A percentile compares a stretch with the other conserved stretches of the same genome.
Conservation (phyloP, 2,888 invertebrate species). For the Nomada goodeniana region DNA sequence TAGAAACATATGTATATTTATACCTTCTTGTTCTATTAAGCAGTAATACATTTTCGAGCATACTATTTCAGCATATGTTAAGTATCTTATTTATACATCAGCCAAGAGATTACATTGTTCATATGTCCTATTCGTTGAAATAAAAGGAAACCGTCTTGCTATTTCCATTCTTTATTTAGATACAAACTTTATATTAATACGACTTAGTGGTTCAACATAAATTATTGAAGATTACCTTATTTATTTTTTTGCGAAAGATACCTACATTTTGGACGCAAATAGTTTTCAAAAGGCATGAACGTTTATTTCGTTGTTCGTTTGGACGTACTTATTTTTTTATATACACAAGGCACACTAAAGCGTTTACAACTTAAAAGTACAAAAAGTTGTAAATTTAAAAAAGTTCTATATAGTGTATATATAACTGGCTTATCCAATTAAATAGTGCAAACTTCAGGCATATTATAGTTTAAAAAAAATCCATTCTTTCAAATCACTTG, state of each 20-base stretch:
- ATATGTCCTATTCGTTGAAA: slow-evolving; percentile 15
- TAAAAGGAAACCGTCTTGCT: slow-evolving; percentile 17
- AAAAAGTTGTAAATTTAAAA: slow-evolving; percentile 2
- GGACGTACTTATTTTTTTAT: slow-evolving; percentile 4
- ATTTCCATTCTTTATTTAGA: slow-evolving; percentile 35
- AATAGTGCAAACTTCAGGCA: slow-evolving; percentile 33
- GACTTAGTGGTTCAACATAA: slow-evolving; percentile 18
- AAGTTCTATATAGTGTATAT: slow-evolving; percentile 4
- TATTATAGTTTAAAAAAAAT: slow-evolving; percentile 2
- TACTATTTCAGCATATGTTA: slow-evolving; percentile 16
- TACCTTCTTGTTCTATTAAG: slow-evolving; percentile 12
- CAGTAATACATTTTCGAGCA: slow-evolving; percentile 26
- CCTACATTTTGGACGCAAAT: neutral
- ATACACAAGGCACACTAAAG: slow-evolving; percentile 45
- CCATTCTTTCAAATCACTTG: slow-evolving; percentile 15
- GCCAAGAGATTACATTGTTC: slow-evolving; percentile 9
- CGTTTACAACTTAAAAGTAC: slow-evolving; percentile 23
- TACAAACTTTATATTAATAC: slow-evolving; percentile 37
- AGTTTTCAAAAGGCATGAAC: neutral
- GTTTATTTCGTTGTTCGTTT: slow-evolving; percentile 4
- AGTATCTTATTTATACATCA: slow-evolving; percentile 30
- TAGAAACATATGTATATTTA: slow-evolving; percentile 11
- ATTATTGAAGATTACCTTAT: slow-evolving; percentile 6
- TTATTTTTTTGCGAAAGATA: neutral
- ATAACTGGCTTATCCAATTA: neutral